Evolutionary conservation across 2,888 invertebrate species (phyloP).

Genomic region (Cosmorhoe ocellata): DNA sequence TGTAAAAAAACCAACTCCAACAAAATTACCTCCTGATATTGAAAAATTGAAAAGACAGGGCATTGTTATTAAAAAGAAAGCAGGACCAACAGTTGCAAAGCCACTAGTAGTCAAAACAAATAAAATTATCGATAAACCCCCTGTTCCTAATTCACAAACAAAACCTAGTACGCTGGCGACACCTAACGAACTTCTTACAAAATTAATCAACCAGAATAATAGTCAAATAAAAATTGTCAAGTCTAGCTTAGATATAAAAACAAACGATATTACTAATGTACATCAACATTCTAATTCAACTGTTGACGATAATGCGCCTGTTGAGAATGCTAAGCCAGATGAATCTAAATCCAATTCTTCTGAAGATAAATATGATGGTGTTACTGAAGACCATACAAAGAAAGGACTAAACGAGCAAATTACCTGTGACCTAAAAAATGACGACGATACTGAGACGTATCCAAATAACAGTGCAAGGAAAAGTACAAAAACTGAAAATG

Average conservation of each 20-base stretch:
- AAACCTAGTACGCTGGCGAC: constrained; percentile 40
- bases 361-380: constrained; percentile 3
- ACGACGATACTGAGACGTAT: constrained; percentile 5
- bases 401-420: not conserved
- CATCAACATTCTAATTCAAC: constrained; percentile 10
- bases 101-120: constrained; percentile 9
- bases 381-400: constrained; percentile 4
- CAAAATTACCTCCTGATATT: constrained; percentile 54
- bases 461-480: constrained; percentile 7
- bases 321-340: constrained; percentile 5
- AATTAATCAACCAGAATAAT: constrained; percentile 66
- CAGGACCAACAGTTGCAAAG: constrained; percentile 24
- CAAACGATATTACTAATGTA: constrained; percentile 29
- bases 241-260: constrained; percentile 30
- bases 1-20: constrained; percentile 45
- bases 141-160: constrained; percentile 8
- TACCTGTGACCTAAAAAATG: not conserved
- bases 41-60: constrained; percentile 71
- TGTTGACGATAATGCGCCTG: constrained; percentile 22
- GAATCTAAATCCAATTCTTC: not conserved
- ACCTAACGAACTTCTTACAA: constrained; percentile 63
- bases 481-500: constrained; percentile 5
- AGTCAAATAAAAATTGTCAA: constrained; percentile 72
- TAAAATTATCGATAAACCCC: constrained; percentile 12
- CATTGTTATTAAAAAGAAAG: constrained; percentile 65